Base-by-base conservation (phyloP, 2,113 vertebrate genomes). In the Austrofundulus limnaeus region DNA sequence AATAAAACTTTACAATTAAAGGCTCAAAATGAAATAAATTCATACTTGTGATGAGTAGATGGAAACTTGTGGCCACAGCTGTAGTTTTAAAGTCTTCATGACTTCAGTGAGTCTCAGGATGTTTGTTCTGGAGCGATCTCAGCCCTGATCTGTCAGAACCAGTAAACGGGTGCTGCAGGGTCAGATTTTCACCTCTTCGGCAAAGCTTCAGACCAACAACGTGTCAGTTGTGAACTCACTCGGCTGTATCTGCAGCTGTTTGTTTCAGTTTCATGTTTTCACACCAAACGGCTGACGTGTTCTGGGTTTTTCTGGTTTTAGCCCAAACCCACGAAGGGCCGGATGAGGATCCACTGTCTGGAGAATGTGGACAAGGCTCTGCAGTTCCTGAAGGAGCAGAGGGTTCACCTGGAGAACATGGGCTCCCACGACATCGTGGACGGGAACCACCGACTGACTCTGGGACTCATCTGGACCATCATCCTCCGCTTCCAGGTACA, bases 401-500 rank as follows among this genome's bases (percentile, higher is more conserved):
- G 94, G 83, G 96, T 98, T 17, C 96, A 98, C 78, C 92, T 98
- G 56, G 96, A 98, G 87, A 98, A 98, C 91, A 98, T 98, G 96
- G 96, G 96, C 45, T 98, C 95, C 43, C 96, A 98, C 9, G 96
- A 98, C 90, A 98, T 98, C 17, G 96, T 98, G 20, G 96, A 98
- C 79, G 96, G 96, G 31, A 98, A 98, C 90, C 96, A 98, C 89
- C 93, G 96, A 52, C 94, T 98, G 69, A 97, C 94, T 0, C 92
- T 98, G 1, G 96, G 96, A 43, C 95, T 98, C 57, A 98, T 98
- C 83, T 98, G 96, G 96, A 98, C 96, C 82, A 98, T 98, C 88
- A 98, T 98, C 87, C 92, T 98, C 57, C 91, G 96, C 81, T 98
- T 98, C 94, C 96, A 98, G 95, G 96, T 98, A 11, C 4, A 21